These are phyloP conservation scores for Rhynchomys soricoides DNA, from an alignment of 2,113 vertebrate genomes.

Conservation along the genomic window DNA sequence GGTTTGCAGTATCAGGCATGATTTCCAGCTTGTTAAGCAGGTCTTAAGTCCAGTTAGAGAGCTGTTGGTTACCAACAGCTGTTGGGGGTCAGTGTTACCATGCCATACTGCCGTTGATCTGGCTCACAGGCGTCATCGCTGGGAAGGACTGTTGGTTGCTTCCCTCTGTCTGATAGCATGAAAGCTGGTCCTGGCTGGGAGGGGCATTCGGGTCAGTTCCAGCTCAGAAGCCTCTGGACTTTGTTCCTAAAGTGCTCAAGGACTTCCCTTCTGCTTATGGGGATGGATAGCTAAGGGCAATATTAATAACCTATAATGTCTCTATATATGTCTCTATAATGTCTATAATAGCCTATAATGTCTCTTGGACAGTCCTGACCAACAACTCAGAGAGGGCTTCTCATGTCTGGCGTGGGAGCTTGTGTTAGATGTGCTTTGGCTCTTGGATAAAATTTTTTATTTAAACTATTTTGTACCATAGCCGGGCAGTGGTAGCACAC, in stretches of 20 bases:
- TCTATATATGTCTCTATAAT: too few relatives aligned
- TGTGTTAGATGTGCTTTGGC: neutral
- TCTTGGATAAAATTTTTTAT: neutral
- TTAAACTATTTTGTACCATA: too few relatives aligned
- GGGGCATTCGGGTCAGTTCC: neutral
- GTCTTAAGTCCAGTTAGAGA: neutral
- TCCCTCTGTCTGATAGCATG: neutral
- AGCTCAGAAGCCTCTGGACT: neutral
- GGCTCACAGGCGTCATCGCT: neutral
- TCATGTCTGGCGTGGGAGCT: neutral
- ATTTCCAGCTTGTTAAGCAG: neutral
- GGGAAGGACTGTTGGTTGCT: neutral
- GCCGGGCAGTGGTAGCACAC: too few relatives aligned
- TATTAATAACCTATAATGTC: neutral
- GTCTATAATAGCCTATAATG: neutral
- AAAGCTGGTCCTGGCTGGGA: neutral
- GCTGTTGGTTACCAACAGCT: neutral
- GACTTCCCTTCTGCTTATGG: neutral
- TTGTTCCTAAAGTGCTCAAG: neutral
- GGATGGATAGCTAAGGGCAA: neutral
- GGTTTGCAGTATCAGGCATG: neutral
- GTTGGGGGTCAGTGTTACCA: rapidly evolving
- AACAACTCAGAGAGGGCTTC: too few relatives aligned
- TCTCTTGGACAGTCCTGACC: neutral
- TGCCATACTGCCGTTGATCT: neutral